Percentiles rank a stretch among this genome's conserved stretches.
phyloP scores from a whole-genome alignment of 35 echinoderm and acorn worm species.

The Strongylocentrotus purpuratus region DNA sequence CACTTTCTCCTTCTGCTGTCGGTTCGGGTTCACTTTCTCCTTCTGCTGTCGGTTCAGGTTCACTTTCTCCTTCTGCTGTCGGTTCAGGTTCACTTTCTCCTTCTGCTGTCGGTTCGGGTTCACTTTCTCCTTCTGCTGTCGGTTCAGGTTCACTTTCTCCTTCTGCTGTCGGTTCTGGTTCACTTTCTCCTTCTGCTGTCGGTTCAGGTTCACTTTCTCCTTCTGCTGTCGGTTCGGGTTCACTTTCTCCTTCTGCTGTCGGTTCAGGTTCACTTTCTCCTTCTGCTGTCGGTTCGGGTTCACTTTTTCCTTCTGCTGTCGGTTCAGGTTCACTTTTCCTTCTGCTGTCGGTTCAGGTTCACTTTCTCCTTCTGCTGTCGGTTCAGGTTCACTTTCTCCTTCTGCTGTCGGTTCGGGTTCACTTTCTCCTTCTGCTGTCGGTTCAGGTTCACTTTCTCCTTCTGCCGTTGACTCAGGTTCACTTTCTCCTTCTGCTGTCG shows the following conservation, averaged over 20 bases:
- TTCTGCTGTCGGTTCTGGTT: slow-evolving; percentile 55
- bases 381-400: slow-evolving; percentile 58
- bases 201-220: slow-evolving; percentile 42
- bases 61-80: slow-evolving; percentile 39
- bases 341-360: slow-evolving; percentile 55
- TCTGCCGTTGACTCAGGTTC: slow-evolving; percentile 20
- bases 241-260: slow-evolving; percentile 51
- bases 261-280: slow-evolving; percentile 57
- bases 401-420: slow-evolving; percentile 40
- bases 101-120: slow-evolving; percentile 44
- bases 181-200: slow-evolving; percentile 52
- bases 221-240: slow-evolving; percentile 58
- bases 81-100: slow-evolving; percentile 46
- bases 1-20: neutral
- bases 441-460: slow-evolving; percentile 46
- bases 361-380: slow-evolving; percentile 41
- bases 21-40: slow-evolving; percentile 41
- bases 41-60: slow-evolving; percentile 48
- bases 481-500: slow-evolving; percentile 13
- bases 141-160: slow-evolving; percentile 48
- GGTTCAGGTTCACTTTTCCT: slow-evolving; percentile 58
- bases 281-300: slow-evolving; percentile 59
- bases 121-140: neutral
- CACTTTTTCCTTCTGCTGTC: slow-evolving; percentile 43
- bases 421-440: slow-evolving; percentile 25